Evolutionary conservation across 1,140 invertebrate species (phyloP).

Genomic region (Tenebrio molitor): DNA sequence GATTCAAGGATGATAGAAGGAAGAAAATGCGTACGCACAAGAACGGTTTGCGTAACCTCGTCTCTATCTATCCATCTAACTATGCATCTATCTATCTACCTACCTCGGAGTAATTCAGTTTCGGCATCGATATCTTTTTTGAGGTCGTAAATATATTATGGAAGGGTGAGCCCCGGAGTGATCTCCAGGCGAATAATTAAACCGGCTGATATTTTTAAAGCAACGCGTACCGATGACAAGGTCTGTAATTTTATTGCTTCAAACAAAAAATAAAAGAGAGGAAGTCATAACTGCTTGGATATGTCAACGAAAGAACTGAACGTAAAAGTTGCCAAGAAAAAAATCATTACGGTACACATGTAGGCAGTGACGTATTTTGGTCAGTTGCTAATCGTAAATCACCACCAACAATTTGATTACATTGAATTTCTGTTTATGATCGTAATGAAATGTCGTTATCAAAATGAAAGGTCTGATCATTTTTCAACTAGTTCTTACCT

Average conservation of each 20-base stretch:
- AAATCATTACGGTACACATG: constrained; percentile 19
- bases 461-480: background rate
- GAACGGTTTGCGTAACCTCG: background rate
- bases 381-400: constrained; percentile 13
- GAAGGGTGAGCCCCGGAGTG: constrained; percentile 8
- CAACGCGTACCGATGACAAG: constrained; percentile 20
- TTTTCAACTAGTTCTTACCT: constrained; percentile 3
- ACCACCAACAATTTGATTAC: background rate
- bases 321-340: constrained; percentile 23
- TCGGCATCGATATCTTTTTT: constrained; percentile 2
- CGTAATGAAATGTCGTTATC: no score
- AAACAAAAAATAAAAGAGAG: constrained; percentile 38
- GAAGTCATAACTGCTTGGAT: constrained; percentile 33
- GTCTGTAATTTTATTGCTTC: constrained; percentile 37
- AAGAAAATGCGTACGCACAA: constrained; percentile 7
- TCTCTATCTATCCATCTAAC: background rate
- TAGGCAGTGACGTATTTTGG: constrained; percentile 28
- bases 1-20: background rate
- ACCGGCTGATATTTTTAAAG: constrained; percentile 3
- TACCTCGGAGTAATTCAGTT: background rate
- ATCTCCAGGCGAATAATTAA: constrained; percentile 3
- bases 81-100: no score
- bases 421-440: no score
- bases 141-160: constrained; percentile 1
- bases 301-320: constrained; percentile 32